Conservation (phyloP, 2,888 invertebrate species). For the Machimus atricapillus region DNA sequence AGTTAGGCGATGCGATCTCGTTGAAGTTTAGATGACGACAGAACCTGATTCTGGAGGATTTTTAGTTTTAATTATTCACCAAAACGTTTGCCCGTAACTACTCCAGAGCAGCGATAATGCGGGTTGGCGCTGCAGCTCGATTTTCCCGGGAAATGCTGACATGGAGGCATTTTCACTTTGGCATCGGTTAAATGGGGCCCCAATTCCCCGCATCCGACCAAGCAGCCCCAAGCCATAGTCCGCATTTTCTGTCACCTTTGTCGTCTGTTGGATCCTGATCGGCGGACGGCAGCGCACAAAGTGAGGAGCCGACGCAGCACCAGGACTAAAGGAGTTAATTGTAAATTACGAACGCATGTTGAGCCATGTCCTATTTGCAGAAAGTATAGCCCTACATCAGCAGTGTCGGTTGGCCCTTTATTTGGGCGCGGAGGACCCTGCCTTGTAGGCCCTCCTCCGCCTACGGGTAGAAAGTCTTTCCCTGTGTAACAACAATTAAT, state of each 20-base stretch:
- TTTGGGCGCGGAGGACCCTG: neutral
- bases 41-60: neutral
- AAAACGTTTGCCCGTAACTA: neutral
- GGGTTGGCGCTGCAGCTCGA: neutral
- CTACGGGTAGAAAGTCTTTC: neutral
- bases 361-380: conserved; percentile 36
- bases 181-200: neutral
- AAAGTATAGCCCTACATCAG: conserved; percentile 25
- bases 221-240: neutral
- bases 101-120: neutral
- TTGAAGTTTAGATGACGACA: neutral
- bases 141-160: neutral
- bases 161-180: conserved; percentile 10
- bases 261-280: neutral
- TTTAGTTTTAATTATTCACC: conserved; percentile 19
- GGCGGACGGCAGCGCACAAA: neutral
- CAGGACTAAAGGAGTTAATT: conserved; percentile 30
- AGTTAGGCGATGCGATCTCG: neutral
- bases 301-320: neutral
- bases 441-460: neutral
- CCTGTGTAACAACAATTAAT: conserved; percentile 34
- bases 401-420: neutral
- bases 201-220: neutral
- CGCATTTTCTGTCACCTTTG: conserved; percentile 1
- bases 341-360: conserved; percentile 35